These are phyloP conservation scores for Gouania willdenowi DNA, from an alignment of 2,797 vertebrate species.

Conservation along the genomic window DNA sequence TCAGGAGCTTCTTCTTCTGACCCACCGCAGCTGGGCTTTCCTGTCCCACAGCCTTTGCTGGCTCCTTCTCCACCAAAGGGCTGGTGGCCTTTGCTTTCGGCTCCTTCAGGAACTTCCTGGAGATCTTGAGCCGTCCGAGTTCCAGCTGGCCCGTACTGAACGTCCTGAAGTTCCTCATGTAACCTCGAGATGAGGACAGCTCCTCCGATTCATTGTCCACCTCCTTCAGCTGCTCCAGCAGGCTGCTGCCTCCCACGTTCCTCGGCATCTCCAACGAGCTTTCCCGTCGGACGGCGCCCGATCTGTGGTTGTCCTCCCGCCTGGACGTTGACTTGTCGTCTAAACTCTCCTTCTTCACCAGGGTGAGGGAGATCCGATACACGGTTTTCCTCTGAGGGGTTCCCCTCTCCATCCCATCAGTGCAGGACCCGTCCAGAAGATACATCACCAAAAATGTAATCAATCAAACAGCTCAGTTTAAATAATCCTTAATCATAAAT, in stretches of 20 bases:
- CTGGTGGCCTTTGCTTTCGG: constrained; percentile 19
- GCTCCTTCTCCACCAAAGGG: constrained; percentile 10
- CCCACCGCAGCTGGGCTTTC: no score
- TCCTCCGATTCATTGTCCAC: constrained; percentile 72
- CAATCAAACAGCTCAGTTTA: no score
- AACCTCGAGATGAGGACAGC: constrained; percentile 47
- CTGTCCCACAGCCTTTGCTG: neutral
- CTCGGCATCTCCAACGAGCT: constrained; percentile 37
- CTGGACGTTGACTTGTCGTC: constrained; percentile 28
- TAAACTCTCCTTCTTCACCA: constrained; percentile 88
- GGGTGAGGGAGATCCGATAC: constrained; percentile 91
- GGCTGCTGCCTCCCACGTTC: constrained; percentile 15
- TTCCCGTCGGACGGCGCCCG: constrained; percentile 41
- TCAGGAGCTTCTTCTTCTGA: constrained; percentile 47
- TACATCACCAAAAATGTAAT: constrained; percentile 63
- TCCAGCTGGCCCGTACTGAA: constrained; percentile 92
- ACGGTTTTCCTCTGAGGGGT: constrained; percentile 83
- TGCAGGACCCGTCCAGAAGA: constrained; percentile 71
- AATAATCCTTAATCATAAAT: no score
- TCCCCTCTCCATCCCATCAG: constrained; percentile 78
- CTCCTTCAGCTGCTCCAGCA: constrained; percentile 76
- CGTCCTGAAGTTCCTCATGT: constrained; percentile 82
- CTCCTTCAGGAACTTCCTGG: constrained; percentile 26
- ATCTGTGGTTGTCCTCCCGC: constrained; percentile 49
- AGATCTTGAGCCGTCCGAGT: constrained; percentile 75